Conservation (phyloP, 2,113 vertebrate genomes). For the Oncorhynchus tshawytscha region DNA sequence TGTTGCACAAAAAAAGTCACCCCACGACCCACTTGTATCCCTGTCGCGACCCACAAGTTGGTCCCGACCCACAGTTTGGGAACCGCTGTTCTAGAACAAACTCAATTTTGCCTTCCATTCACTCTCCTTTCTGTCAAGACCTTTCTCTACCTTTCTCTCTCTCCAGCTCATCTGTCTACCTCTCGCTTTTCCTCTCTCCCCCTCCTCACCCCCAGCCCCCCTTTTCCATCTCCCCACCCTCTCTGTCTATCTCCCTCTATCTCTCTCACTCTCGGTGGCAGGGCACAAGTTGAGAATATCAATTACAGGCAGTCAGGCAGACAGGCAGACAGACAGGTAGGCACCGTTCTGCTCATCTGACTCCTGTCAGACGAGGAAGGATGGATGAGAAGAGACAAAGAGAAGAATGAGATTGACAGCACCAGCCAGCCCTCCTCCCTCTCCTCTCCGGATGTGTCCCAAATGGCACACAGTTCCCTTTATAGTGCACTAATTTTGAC, state of each 20-base stretch:
- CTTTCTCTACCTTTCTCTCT: neutral
- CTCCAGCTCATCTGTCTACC: neutral
- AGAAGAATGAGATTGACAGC: slow-evolving; percentile 69
- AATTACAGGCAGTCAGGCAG: slow-evolving; percentile 55
- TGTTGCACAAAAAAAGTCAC: too few species aligned
- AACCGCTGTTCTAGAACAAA: slow-evolving; percentile 10
- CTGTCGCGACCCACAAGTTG: too few species aligned
- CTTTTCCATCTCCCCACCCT: neutral
- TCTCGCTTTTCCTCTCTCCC: neutral
- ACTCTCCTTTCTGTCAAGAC: neutral
- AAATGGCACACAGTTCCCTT: neutral
- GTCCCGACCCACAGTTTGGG: too few species aligned
- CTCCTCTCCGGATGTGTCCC: slow-evolving; percentile 11
- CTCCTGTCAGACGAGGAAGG: slow-evolving; percentile 67
- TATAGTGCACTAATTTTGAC: too few species aligned
- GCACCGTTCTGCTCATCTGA: slow-evolving; percentile 70
- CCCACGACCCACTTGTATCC: too few species aligned
- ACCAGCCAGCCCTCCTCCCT: slow-evolving; percentile 44
- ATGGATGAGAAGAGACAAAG: slow-evolving; percentile 72
- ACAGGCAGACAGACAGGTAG: slow-evolving; percentile 11
- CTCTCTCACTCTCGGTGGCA: neutral
- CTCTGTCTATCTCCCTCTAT: slow-evolving; percentile 7
- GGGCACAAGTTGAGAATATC: slow-evolving; percentile 64
- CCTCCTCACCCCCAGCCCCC: neutral
- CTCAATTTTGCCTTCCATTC: neutral